Base-by-base conservation (phyloP, 2,888 invertebrate species). In the Aphodius sticticus region DNA sequence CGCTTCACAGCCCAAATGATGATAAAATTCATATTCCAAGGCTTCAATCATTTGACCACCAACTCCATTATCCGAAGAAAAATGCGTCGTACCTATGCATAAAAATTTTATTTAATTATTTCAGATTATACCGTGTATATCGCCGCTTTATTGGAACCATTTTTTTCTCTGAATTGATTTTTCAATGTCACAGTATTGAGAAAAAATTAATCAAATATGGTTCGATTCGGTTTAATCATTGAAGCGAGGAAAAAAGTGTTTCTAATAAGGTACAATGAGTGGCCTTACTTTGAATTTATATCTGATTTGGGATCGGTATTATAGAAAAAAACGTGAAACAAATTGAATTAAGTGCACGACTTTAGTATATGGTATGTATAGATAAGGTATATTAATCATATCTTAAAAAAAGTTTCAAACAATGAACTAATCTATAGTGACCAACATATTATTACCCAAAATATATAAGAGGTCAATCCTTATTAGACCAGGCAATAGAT, bases 1-100 rank as follows among this genome's bases (percentile, higher is more conserved):
- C 74, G 36, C n/a, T 37, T 74, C 74, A 15, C 74, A 37, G 36
- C 35, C 74, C 74, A 74, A 74, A 74, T 74, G 74, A 37, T 35
- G 16, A 74, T 74, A 36, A 74, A 74, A 74, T 74, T 37, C 74
- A 74, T 74, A 74, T 74, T 35, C 37, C 37, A 35, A 36, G 37
- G 37, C 37, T 74, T 35, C 74, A n/a, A 37, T 36, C 74, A 36
- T 74, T 37, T 35, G 26, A 26, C 26, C 26, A 26, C 26, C 26
- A 26, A 26, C 12, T 53, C 53, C 53, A 53, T 53, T 53, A 53
- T 12, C 53, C 9, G 53, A 53, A 53, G 53, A 53, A 53, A 53
- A 53, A 53, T 53, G 53, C 53, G 53, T 12, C 4, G 53, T 53
- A n/a, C n/a, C n/a, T n/a, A 53, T 53, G 53, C 53, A 53, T 53